These are phyloP conservation scores for Microplitis mediator DNA, from an alignment of 1,140 invertebrate species.

Conservation along the genomic window DNA sequence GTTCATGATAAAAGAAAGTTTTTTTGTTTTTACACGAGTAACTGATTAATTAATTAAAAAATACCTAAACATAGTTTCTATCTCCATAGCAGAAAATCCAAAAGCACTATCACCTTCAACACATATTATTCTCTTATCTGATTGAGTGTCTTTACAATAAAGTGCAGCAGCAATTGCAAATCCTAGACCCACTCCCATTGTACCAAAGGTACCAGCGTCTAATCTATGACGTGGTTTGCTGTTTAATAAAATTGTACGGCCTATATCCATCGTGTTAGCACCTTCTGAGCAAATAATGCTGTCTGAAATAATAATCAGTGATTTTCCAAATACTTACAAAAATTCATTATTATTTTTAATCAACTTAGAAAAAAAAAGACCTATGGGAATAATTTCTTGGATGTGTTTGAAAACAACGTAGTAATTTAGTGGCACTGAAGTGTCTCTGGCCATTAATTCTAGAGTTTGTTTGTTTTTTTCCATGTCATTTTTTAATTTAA, in stretches of 20 bases:
- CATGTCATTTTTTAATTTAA: slow-evolving; percentile 62
- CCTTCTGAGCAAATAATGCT: slow-evolving; percentile 96
- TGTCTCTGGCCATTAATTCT: slow-evolving; percentile 69
- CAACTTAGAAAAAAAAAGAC: slow-evolving; percentile 38
- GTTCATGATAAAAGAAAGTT: background rate
- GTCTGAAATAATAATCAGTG: slow-evolving; percentile 64
- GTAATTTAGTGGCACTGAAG: slow-evolving; percentile 85
- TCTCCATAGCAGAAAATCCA: slow-evolving; percentile 97
- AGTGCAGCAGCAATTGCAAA: slow-evolving; percentile 92
- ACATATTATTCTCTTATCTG: slow-evolving; percentile 82
- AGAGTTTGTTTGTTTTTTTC: slow-evolving; percentile 65
- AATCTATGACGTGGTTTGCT: slow-evolving; percentile 81
- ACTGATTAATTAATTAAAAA: no score
- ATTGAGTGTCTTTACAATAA: slow-evolving; percentile 81
- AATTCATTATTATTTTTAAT: background rate
- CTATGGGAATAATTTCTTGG: slow-evolving; percentile 72
- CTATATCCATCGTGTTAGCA: slow-evolving; percentile 98
- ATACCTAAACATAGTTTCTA: slow-evolving; percentile 89
- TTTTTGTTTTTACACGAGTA: background rate
- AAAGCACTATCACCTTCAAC: slow-evolving; percentile 96
- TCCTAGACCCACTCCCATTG: slow-evolving; percentile 95
- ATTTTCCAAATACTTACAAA: background rate
- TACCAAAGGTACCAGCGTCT: slow-evolving; percentile 93
- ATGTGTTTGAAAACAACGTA: slow-evolving; percentile 88
- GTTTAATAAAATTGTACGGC: slow-evolving; percentile 86